Conservation (phyloP, 2,888 invertebrate genomes). For the Zootermopsis nevadensis region DNA sequence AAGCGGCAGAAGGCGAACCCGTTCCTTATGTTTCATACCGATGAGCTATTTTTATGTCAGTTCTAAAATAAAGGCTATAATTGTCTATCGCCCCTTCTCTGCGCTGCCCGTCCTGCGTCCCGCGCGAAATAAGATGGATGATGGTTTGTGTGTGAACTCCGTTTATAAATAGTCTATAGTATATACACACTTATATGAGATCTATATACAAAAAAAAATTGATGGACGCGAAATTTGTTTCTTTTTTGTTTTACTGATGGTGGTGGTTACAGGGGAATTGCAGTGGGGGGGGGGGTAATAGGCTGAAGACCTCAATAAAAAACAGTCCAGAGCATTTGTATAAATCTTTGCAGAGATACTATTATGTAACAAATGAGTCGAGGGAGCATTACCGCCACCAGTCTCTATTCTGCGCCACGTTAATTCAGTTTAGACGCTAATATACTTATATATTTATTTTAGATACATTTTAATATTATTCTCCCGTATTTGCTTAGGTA, state of each 20-base stretch:
- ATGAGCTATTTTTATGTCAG: background rate
- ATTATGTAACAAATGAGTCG: no score
- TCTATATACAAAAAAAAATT: slow-evolving; percentile 11
- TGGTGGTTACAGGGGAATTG: background rate
- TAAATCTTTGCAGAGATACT: no score
- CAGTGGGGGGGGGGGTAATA: background rate
- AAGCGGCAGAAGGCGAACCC: background rate
- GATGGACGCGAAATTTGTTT: background rate
- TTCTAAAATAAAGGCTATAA: slow-evolving; percentile 7
- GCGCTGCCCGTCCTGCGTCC: background rate
- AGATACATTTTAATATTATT: no score
- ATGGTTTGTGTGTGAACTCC: background rate
- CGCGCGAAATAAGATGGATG: background rate
- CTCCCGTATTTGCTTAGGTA: no score
- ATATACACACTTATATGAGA: no score
- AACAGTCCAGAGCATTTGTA: no score
- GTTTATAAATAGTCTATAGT: no score
- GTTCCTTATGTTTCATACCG: background rate
- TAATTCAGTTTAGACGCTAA: no score
- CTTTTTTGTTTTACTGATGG: background rate
- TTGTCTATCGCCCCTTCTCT: background rate
- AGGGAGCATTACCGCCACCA: no score
- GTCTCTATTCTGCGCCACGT: no score
- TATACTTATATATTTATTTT: no score
- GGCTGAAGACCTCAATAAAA: no score